Conservation (phyloP, 2,888 invertebrate genomes). For the Drosophila colorata region DNA sequence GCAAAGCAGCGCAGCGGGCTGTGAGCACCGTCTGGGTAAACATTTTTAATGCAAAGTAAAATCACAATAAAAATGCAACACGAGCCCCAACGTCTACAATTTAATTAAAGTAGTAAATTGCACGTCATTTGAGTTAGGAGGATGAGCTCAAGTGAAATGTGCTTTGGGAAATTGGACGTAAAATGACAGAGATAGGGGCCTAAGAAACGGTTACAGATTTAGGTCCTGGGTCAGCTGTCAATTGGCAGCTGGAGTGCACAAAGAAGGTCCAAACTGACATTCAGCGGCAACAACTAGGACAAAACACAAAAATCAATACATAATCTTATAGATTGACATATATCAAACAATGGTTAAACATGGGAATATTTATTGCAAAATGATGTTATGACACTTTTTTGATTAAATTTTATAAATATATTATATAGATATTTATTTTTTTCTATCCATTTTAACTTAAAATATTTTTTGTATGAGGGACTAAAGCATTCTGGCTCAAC, state of each 20-base stretch:
- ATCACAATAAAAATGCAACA: conserved; percentile 56
- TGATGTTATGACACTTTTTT: too few species aligned
- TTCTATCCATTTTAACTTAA: too few species aligned
- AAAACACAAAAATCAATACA: conserved; percentile 1
- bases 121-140: conserved; percentile 46
- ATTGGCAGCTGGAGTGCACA: neutral
- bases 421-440: too few species aligned
- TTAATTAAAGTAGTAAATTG: conserved; percentile 78
- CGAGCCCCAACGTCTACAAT: conserved; percentile 44
- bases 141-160: conserved; percentile 9
- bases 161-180: conserved; percentile 28
- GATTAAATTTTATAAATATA: too few species aligned
- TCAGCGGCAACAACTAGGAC: conserved; percentile 2
- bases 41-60: conserved; percentile 31
- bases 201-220: conserved; percentile 18
- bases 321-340: neutral
- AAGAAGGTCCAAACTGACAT: neutral
- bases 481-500: too few species aligned
- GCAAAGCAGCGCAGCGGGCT: neutral
- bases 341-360: neutral
- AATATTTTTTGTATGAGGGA: too few species aligned
- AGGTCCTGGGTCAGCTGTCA: conserved; percentile 14
- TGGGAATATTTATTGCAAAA: too few species aligned
- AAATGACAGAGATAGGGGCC: conserved; percentile 20
- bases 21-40: conserved; percentile 5